These are phyloP conservation scores for Ahaetulla prasina DNA, from an alignment of 2,113 vertebrate species.

Conservation along the genomic window DNA sequence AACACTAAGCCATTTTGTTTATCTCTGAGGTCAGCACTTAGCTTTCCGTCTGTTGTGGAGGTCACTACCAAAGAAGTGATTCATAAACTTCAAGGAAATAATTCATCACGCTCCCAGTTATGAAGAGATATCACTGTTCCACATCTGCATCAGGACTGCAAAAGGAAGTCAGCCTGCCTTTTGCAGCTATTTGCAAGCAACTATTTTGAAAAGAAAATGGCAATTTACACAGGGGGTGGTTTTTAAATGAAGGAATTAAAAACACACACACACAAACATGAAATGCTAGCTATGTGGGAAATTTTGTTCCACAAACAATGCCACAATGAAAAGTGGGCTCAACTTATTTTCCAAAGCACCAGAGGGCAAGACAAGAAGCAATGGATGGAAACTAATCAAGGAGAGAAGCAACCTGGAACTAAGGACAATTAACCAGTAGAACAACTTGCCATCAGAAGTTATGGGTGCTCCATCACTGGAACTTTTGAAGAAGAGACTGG, in stretches of 20 bases:
- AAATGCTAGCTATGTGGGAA: background rate
- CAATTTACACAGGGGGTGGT: conserved; percentile 11
- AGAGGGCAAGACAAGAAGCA: background rate
- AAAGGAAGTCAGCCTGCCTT: conserved; percentile 33
- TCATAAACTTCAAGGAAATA: conserved; percentile 50
- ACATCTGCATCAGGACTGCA: conserved; percentile 45
- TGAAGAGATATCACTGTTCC: conserved; percentile 40
- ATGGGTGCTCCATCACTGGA: background rate
- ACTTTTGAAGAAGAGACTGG: background rate
- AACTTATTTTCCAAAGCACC: background rate
- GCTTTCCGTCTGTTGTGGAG: conserved; percentile 33
- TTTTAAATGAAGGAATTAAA: background rate
- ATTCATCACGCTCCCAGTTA: conserved; percentile 38
- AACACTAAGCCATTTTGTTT: background rate
- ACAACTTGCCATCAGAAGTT: background rate
- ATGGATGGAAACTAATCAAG: background rate
- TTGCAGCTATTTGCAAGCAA: background rate
- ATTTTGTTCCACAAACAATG: background rate
- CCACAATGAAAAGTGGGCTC: background rate
- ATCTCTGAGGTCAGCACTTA: conserved; percentile 30
- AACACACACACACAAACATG: background rate
- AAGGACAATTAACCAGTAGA: background rate
- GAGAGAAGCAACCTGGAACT: background rate
- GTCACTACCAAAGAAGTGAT: conserved; percentile 46
- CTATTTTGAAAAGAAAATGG: conserved; percentile 19